Conservation (phyloP, 1,140 invertebrate genomes). For the Cepaea nemoralis region DNA sequence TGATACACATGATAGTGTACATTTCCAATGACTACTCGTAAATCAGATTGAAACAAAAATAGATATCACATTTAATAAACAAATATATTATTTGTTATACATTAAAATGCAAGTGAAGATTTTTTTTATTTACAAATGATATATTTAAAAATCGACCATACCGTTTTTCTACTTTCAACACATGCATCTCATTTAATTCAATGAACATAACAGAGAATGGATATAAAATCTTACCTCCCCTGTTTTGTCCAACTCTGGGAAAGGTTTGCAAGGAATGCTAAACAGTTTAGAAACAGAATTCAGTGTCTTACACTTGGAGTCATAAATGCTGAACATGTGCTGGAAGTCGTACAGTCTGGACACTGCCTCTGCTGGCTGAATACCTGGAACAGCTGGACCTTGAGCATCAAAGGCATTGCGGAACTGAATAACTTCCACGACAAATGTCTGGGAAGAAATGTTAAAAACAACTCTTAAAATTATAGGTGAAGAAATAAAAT, state of each 20-base stretch:
- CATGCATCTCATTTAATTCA: no score
- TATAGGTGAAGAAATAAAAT: neutral
- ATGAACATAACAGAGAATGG: no score
- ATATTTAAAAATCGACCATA: no score
- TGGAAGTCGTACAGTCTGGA: constrained; percentile 69
- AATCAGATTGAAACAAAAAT: no score
- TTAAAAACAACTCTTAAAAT: neutral
- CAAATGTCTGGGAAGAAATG: constrained; percentile 67
- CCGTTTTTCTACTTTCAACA: no score
- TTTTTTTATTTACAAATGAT: no score
- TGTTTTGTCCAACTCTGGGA: constrained; percentile 71
- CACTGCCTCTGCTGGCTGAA: constrained; percentile 69
- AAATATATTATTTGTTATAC: no score
- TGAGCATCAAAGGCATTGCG: constrained; percentile 72
- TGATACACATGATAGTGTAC: no score
- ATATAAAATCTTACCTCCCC: constrained; percentile 66
- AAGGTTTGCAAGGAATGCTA: constrained; percentile 70
- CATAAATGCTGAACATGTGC: constrained; percentile 65
- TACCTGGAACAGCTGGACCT: constrained; percentile 70
- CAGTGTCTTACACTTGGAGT: constrained; percentile 69
- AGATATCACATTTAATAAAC: no score
- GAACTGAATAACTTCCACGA: constrained; percentile 73
- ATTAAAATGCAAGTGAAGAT: no score
- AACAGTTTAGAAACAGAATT: constrained; percentile 72
- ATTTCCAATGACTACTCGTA: no score